Percentiles rank a stretch among this genome's conserved stretches.
Conservation (phyloP, 2,888 invertebrate species). For the Palloptera scutellata region DNA sequence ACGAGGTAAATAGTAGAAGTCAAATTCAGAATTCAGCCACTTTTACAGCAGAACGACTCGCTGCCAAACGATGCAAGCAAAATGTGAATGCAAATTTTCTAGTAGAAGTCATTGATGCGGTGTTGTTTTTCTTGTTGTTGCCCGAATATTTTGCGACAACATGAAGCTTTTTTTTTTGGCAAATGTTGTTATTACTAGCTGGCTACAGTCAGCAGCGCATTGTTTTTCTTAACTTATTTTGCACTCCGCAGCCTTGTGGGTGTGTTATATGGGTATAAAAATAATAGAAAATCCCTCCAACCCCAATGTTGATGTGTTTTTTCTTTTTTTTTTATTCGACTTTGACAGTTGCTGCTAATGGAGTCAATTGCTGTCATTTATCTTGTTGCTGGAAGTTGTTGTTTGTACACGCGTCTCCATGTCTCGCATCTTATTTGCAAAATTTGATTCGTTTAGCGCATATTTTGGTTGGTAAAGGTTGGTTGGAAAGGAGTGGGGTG, state of each 20-base stretch:
- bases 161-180: constrained; percentile 4
- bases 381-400: constrained; percentile 34
- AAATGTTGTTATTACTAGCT: constrained; percentile 10
- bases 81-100: constrained; percentile 60
- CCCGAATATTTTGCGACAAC: constrained; percentile 8
- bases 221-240: not conserved
- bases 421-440: constrained; percentile 23
- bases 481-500: too few relatives aligned
- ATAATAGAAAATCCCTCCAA: constrained; percentile 40
- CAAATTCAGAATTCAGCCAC: constrained; percentile 30
- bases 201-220: not conserved
- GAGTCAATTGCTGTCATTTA: constrained; percentile 62
- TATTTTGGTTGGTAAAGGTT: not conserved
- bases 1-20: not conserved
- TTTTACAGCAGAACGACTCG: constrained; percentile 38
- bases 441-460: constrained; percentile 33
- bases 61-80: constrained; percentile 56
- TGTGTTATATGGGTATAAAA: constrained; percentile 44
- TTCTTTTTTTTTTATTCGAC: constrained; percentile 30
- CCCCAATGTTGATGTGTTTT: constrained; percentile 20
- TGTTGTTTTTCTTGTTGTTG: constrained; percentile 17
- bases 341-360: constrained; percentile 58
- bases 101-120: not conserved
- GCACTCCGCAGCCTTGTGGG: not conserved
- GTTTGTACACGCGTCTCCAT: constrained; percentile 21